These are phyloP conservation scores for Heteronetta atricapilla DNA, from an alignment of 2,113 vertebrate species.

Conservation along the genomic window DNA sequence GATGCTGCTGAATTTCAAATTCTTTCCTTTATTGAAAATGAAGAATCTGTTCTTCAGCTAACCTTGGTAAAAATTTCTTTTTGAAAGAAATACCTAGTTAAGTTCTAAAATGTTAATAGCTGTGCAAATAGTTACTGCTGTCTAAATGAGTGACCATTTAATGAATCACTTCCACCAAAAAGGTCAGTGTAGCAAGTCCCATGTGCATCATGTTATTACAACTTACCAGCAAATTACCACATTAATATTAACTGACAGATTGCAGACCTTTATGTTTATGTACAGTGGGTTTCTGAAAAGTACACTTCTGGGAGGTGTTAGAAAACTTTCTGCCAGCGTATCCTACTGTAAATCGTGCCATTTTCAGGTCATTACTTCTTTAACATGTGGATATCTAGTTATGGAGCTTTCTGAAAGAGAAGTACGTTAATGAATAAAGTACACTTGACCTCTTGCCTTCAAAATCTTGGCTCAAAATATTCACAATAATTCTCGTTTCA, in stretches of 20 bases:
- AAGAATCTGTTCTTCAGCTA: conserved; percentile 45
- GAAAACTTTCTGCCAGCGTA: conserved; percentile 67
- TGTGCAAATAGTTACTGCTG: conserved; percentile 66
- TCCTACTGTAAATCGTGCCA: conserved; percentile 35
- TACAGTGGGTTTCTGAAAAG: conserved; percentile 73
- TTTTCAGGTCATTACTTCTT: conserved; percentile 63
- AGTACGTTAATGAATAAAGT: neutral
- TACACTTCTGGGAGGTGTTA: conserved; percentile 71
- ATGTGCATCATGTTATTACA: conserved; percentile 76
- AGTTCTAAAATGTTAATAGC: conserved; percentile 75
- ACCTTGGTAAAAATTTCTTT: conserved; percentile 41
- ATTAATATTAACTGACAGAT: conserved; percentile 81
- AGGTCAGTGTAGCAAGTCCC: conserved; percentile 73
- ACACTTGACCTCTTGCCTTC: neutral
- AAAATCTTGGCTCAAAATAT: neutral
- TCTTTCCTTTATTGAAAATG: neutral
- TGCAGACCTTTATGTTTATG: conserved; percentile 78
- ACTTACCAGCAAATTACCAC: conserved; percentile 71
- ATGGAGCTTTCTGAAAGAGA: conserved; percentile 1
- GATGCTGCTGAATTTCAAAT: neutral
- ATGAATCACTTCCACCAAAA: conserved; percentile 72
- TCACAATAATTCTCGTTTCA: conserved; percentile 30
- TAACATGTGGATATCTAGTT: neutral
- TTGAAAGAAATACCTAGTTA: conserved; percentile 69
- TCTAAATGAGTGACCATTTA: conserved; percentile 78